Conservation (phyloP, 2,888 invertebrate species). For the Rotaria macrura region DNA sequence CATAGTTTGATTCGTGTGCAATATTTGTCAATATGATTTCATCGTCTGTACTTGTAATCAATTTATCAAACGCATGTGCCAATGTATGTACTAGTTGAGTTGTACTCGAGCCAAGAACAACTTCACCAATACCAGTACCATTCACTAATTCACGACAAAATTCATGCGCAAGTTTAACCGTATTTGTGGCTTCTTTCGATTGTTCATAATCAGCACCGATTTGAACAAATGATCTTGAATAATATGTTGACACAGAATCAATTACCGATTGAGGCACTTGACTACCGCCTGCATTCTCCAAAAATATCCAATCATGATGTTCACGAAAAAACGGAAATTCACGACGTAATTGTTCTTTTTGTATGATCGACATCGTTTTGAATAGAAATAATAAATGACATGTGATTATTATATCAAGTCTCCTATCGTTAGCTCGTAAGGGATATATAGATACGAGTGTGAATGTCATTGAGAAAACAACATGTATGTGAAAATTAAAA, state of each 20-base stretch:
- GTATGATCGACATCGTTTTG: background rate
- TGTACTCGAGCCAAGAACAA: background rate
- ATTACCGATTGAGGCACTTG: background rate
- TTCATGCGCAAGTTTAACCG: background rate
- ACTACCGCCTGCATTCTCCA: background rate
- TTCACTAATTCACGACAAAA: background rate
- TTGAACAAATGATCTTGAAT: background rate
- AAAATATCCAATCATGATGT: background rate
- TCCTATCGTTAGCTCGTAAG: no score
- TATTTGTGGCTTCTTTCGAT: background rate
- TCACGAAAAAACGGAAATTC: slow-evolving; percentile 13
- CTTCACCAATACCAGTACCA: background rate
- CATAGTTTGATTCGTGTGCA: background rate
- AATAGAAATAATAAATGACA: background rate
- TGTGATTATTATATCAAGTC: no score
- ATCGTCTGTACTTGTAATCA: background rate
- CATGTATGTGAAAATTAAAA: no score
- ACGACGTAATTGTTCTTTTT: background rate
- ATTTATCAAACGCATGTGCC: background rate
- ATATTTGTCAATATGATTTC: background rate
- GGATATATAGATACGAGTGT: no score
- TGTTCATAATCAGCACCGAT: background rate
- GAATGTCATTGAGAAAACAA: no score
- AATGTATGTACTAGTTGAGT: background rate
- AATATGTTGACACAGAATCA: background rate